Evolutionary conservation across 2,113 vertebrate genomes (phyloP), one percentile per base, ranked within the genome.

Genomic region (Mionectes macconnelli): DNA sequence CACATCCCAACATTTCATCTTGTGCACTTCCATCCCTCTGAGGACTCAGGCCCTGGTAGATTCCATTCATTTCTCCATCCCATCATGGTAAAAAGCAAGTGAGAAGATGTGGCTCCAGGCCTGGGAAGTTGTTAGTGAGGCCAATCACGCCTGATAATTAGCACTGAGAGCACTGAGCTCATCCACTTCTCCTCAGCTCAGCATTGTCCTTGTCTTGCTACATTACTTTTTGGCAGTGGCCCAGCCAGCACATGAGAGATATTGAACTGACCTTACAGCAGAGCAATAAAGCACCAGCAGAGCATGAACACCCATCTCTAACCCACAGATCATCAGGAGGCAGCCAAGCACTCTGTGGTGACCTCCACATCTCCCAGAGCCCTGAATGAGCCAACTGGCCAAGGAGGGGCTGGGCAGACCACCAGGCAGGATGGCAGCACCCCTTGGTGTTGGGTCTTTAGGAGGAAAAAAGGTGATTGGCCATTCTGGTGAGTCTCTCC

Each of bases 211-310:
- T 91, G 86, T 84, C 92, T 63, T 78, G 84, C 87, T 87, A 69
- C 94, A 84, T 30, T 93, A 37, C 90, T 92, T 85, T 57, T 89
- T 96, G 96, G 97, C 96, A 94, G 77, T 59, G 44, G 57, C 95
- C 95, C 97, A 96, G 87, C 55, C n/a, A 22, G 83, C 72, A 56
- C 85, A 86, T 85, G 86, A 83, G 67, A 93, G 81, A 87, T 59
- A 93, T 68, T 84, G 93, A 75, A 79, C 88, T 90, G 95, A 96
- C 90, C 96, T 94, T 53, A 91, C 37, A 94, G 87, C 44, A 39
- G 52, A 84, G 87, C 75, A 81, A 28, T 78, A 62, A 88, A 92
- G 68, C 67, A 39, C 39, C 13, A 2, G 1, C 57, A n/a, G 81
- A 68, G 15, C 64, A 79, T 59, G 83, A 68, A 33, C 76, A 42